phyloP scores from a whole-genome alignment of 2,797 vertebrate genomes.

The Lateolabrax maculatus region DNA sequence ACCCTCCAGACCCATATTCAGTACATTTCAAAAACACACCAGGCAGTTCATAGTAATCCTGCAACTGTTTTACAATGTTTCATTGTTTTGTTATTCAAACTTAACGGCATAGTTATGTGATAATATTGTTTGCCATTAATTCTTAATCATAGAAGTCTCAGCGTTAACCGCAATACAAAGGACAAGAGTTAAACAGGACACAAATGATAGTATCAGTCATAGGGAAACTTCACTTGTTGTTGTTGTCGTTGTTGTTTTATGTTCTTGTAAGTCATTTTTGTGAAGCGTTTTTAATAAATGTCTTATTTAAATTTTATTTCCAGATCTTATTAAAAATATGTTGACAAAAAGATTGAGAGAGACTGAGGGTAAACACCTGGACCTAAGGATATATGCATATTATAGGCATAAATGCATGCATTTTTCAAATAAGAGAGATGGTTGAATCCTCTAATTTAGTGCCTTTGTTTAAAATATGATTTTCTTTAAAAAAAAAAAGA shows the following conservation, averaged over 20 bases:
- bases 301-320: conserved; percentile 45
- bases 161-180: not conserved
- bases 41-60: not conserved
- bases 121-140: not conserved
- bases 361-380: not conserved
- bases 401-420: conserved; percentile 45
- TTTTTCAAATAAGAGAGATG: conserved; percentile 37
- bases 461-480: conserved; percentile 60
- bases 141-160: not conserved
- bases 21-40: not conserved
- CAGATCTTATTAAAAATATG: not conserved
- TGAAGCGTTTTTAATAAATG: conserved; percentile 20
- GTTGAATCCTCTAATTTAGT: conserved; percentile 61
- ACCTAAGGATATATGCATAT: conserved; percentile 38
- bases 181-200: not conserved
- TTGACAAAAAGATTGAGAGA: not conserved
- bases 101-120: not conserved
- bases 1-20: not conserved
- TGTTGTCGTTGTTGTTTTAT: too few species aligned
- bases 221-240: not conserved
- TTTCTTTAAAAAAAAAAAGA: not conserved
- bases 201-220: not conserved
- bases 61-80: not conserved
- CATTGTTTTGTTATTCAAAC: not conserved
- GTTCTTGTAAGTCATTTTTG: conserved; percentile 13